phyloP scores from a whole-genome alignment of 2,797 vertebrate species.

The Poeciliopsis paucimaculata region DNA sequence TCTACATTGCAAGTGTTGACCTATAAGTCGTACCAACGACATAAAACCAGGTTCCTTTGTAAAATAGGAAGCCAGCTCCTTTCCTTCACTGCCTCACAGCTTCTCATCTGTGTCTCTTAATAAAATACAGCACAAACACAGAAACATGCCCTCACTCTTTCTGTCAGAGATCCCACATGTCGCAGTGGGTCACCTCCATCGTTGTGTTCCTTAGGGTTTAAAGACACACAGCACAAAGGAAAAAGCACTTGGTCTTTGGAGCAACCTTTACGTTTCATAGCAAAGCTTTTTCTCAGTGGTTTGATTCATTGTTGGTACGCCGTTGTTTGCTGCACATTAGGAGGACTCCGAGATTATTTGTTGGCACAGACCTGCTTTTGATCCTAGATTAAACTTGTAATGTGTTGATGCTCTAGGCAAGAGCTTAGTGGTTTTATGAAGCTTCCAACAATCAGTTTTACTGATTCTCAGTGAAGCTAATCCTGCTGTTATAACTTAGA shows the following conservation, averaged over 20 bases:
- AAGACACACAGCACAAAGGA: slow-evolving; percentile 41
- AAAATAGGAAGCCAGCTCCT: slow-evolving; percentile 26
- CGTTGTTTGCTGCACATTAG: slow-evolving; percentile 33
- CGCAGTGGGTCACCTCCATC: slow-evolving; percentile 33
- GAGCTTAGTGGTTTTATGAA: slow-evolving; percentile 38
- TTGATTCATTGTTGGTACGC: slow-evolving; percentile 48
- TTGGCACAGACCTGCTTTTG: slow-evolving; percentile 34
- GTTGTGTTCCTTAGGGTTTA: slow-evolving; percentile 41
- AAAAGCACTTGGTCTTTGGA: slow-evolving; percentile 40
- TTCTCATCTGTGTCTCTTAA: slow-evolving; percentile 32
- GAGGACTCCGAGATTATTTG: slow-evolving; percentile 36
- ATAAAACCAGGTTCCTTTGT: not conserved
- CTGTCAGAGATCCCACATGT: slow-evolving; percentile 30
- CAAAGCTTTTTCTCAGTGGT: slow-evolving; percentile 41
- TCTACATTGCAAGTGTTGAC: not conserved
- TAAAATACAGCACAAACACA: slow-evolving; percentile 37
- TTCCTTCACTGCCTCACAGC: slow-evolving; percentile 1
- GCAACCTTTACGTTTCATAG: slow-evolving; percentile 32
- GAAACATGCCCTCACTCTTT: slow-evolving; percentile 29
- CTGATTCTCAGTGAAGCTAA: slow-evolving; percentile 19
- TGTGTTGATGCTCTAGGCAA: slow-evolving; percentile 46
- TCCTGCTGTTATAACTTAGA: not conserved
- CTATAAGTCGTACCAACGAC: not conserved
- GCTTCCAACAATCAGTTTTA: slow-evolving; percentile 25
- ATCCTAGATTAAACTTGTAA: slow-evolving; percentile 37